Conservation (phyloP, 2,888 invertebrate species). For the Steromphala cineraria region DNA sequence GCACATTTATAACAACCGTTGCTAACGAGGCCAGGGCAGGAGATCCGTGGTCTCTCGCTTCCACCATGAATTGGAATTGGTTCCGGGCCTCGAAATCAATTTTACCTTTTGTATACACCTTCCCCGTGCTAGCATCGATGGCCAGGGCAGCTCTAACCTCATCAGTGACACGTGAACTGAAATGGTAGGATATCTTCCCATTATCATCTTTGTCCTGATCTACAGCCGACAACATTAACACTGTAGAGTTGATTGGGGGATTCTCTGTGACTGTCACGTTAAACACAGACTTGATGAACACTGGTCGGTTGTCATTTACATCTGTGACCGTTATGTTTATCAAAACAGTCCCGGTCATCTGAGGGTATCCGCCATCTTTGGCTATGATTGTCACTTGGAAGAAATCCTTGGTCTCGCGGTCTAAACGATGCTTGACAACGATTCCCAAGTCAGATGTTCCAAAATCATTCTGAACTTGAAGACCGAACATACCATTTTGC, state of each 20-base stretch:
- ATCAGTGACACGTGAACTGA: slow-evolving; percentile 52
- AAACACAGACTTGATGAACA: slow-evolving; percentile 50
- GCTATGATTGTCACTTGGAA: slow-evolving; percentile 60
- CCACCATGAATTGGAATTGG: slow-evolving; percentile 83
- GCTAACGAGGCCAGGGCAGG: slow-evolving; percentile 79
- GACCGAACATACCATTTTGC: slow-evolving; percentile 42
- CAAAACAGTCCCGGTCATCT: slow-evolving; percentile 54
- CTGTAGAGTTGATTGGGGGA: slow-evolving; percentile 45
- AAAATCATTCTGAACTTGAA: slow-evolving; percentile 40
- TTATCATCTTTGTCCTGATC: slow-evolving; percentile 91
- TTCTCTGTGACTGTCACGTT: slow-evolving; percentile 59
- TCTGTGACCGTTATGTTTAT: slow-evolving; percentile 62
- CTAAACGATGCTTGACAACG: slow-evolving; percentile 50
- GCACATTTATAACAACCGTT: slow-evolving; percentile 73
- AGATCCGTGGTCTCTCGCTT: slow-evolving; percentile 57
- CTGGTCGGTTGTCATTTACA: slow-evolving; percentile 63
- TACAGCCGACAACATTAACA: slow-evolving; percentile 82
- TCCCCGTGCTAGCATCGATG: slow-evolving; percentile 91
- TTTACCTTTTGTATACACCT: slow-evolving; percentile 85
- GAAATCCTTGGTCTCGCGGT: slow-evolving; percentile 54
- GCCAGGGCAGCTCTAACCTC: slow-evolving; percentile 55
- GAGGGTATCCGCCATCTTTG: slow-evolving; percentile 60
- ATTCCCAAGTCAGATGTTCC: slow-evolving; percentile 59
- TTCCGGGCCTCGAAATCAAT: slow-evolving; percentile 89
- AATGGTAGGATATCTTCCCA: slow-evolving; percentile 77